phyloP scores from a whole-genome alignment of 2,888 invertebrate genomes.

The Drosophila antonietae region DNA sequence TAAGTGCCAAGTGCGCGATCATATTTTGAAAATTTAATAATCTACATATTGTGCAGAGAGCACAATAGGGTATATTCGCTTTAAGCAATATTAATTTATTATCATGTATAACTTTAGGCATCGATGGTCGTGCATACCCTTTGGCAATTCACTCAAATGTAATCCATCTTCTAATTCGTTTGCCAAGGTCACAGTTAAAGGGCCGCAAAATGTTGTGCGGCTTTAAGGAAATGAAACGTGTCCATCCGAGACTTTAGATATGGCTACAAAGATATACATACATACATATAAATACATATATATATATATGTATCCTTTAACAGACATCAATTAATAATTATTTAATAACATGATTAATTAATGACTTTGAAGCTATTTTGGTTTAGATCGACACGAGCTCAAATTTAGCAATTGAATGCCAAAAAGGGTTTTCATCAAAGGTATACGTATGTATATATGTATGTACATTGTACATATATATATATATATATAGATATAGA shows the following conservation, averaged over 20 bases:
- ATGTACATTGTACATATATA: no score
- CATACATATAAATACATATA: neutral
- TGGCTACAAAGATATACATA: neutral
- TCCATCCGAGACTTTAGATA: neutral
- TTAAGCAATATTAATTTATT: neutral
- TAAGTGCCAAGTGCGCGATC: neutral
- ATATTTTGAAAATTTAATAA: neutral
- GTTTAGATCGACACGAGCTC: neutral
- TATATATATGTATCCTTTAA: neutral
- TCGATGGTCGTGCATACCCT: neutral
- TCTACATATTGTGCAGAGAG: neutral
- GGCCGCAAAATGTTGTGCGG: neutral
- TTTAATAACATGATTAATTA: neutral
- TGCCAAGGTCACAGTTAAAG: neutral
- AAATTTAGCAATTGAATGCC: slow-evolving; percentile 3
- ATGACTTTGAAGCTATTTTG: slow-evolving; percentile 7
- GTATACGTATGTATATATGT: neutral
- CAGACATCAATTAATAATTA: neutral
- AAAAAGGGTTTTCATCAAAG: neutral
- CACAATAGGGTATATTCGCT: neutral
- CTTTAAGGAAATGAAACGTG: neutral
- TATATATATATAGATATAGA: no score
- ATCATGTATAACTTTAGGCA: no score
- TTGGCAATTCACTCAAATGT: neutral
- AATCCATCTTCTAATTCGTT: neutral